Conservation (phyloP, 2,113 vertebrate species). For the Fulmarus glacialis region DNA sequence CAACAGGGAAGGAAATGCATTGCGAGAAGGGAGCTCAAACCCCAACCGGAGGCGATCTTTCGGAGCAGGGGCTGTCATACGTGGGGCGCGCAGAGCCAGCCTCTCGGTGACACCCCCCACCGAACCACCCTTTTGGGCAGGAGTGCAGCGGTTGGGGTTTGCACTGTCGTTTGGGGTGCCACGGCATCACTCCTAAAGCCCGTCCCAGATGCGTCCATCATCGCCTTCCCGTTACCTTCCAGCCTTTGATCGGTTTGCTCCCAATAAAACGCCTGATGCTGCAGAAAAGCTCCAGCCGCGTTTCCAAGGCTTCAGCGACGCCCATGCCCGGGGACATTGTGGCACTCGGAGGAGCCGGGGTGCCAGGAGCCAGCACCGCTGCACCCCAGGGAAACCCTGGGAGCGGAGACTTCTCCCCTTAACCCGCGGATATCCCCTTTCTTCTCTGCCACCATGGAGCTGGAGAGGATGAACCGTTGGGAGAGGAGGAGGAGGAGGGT, state of each 20-base stretch:
- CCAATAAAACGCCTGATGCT: background rate
- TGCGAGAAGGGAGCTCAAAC: background rate
- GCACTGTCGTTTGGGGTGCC: background rate
- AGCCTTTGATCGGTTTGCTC: rapidly evolving
- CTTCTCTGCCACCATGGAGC: background rate
- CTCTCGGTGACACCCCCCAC: rapidly evolving
- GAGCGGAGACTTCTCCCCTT: background rate
- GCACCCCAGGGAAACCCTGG: background rate
- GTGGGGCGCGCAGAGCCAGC: background rate
- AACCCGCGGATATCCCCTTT: background rate
- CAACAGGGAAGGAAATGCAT: background rate
- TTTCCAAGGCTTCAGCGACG: background rate
- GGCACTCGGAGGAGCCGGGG: background rate
- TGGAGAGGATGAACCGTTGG: background rate
- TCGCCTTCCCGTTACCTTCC: background rate
- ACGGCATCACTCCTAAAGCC: background rate
- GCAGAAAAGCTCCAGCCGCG: background rate
- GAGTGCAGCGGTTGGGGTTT: background rate
- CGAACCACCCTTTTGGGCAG: background rate
- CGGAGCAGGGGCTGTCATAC: background rate
- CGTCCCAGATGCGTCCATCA: background rate
- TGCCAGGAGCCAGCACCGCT: background rate
- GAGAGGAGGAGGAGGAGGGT: background rate
- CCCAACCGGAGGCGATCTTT: background rate
- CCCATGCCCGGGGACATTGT: too few species aligned